Conservation (phyloP, 2,113 vertebrate genomes). For the Lagopus muta region DNA sequence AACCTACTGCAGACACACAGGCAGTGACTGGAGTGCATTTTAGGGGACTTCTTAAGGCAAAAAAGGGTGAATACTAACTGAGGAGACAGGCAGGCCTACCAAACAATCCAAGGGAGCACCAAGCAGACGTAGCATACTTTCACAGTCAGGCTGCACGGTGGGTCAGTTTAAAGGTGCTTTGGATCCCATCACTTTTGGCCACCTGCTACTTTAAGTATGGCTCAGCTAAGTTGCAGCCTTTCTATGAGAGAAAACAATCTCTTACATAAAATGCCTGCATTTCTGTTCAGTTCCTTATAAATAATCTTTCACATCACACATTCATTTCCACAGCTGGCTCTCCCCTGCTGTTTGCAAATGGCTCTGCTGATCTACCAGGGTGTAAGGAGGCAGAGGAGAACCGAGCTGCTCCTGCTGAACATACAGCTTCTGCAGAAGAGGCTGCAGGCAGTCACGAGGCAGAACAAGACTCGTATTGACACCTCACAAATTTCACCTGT, state of each 20-base stretch:
- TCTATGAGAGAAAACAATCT: not conserved
- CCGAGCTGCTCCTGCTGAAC: not conserved
- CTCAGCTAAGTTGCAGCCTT: not conserved
- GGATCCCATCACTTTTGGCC: not conserved
- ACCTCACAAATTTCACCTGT: not conserved
- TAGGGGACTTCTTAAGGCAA: constrained; percentile 48
- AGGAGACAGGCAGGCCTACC: not conserved
- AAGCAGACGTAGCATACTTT: not conserved
- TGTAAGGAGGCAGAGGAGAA: not conserved
- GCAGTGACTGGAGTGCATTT: constrained; percentile 21
- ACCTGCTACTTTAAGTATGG: not conserved
- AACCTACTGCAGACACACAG: constrained; percentile 23
- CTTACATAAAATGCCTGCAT: not conserved
- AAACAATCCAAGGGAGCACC: accelerated
- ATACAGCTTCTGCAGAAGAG: not conserved
- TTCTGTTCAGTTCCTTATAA: not conserved
- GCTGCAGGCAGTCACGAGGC: not conserved
- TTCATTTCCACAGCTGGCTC: not conserved
- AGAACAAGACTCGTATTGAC: not conserved
- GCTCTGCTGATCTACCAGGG: not conserved
- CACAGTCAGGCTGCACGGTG: not conserved
- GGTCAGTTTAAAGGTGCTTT: not conserved
- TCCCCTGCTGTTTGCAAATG: not conserved
- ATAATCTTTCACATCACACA: not conserved
- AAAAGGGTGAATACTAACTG: not conserved